Percentiles rank a stretch among this genome's conserved stretches.
Conservation (phyloP, 2,797 vertebrate genomes). For the Sardinella longiceps region DNA sequence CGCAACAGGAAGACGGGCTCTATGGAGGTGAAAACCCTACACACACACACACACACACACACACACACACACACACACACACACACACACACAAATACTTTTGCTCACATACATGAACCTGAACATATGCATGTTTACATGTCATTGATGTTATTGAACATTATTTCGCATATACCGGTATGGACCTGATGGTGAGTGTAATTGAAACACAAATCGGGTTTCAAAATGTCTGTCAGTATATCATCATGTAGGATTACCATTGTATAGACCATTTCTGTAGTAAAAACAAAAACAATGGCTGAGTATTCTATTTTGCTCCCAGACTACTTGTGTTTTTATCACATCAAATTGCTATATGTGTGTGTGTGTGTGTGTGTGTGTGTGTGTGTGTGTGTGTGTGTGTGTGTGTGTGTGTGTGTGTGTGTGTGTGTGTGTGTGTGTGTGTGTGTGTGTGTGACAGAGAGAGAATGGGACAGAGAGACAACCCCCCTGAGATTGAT, state of each 20-base stretch:
- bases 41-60: conserved; percentile 5
- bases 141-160: too few relatives aligned
- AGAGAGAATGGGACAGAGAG: background rate
- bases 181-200: too few relatives aligned
- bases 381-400: background rate
- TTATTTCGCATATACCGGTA: too few relatives aligned
- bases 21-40: conserved; percentile 87
- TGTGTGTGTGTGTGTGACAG: background rate
- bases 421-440: background rate
- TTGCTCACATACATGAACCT: too few relatives aligned
- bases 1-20: conserved; percentile 93
- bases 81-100: background rate
- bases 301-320: too few relatives aligned
- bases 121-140: too few relatives aligned
- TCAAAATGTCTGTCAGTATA: too few relatives aligned
- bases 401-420: background rate
- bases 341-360: background rate
- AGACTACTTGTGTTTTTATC: too few relatives aligned
- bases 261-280: too few relatives aligned
- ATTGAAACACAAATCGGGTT: too few relatives aligned
- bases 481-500: background rate
- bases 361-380: background rate
- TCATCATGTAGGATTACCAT: too few relatives aligned
- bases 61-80: background rate
- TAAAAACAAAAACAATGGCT: too few relatives aligned